Percentiles rank a stretch among this genome's conserved stretches.
These are phyloP conservation scores for Torymus auratus DNA, from an alignment of 2,888 invertebrate species.

Conservation along the genomic window DNA sequence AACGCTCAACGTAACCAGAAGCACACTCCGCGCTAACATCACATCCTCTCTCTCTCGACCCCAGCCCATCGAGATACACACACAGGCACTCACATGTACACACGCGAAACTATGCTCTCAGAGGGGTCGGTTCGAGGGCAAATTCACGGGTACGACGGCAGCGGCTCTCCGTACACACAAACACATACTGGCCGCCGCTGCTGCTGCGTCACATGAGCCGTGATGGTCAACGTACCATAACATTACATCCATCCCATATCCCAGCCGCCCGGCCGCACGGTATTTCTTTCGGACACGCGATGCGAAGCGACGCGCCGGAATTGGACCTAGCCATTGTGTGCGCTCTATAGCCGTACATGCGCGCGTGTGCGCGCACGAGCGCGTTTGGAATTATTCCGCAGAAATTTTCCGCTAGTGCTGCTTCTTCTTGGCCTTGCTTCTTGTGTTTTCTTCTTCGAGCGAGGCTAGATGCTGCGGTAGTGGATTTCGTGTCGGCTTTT, in stretches of 20 bases:
- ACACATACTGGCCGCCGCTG: neutral
- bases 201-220: constrained; percentile 58
- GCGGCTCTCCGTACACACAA: neutral
- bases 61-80: neutral
- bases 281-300: constrained; percentile 71
- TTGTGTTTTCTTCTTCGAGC: too few species aligned
- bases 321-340: constrained; percentile 20
- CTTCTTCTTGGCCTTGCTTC: too few species aligned
- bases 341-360: too few species aligned
- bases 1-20: neutral
- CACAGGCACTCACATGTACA: neutral
- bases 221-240: constrained; percentile 75
- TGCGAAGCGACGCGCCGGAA: constrained; percentile 55
- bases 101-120: neutral
- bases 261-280: constrained; percentile 59
- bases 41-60: neutral
- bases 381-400: too few species aligned
- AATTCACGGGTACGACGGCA: constrained; percentile 16
- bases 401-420: too few species aligned
- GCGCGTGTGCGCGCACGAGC: too few species aligned
- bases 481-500: neutral
- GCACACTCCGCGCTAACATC: neutral
- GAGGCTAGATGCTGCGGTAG: too few species aligned
- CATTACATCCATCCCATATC: constrained; percentile 74
- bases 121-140: constrained; percentile 5